Evolutionary conservation across 2,888 invertebrate genomes (phyloP).

Genomic region (Drosophila pseudotakahashii): DNA sequence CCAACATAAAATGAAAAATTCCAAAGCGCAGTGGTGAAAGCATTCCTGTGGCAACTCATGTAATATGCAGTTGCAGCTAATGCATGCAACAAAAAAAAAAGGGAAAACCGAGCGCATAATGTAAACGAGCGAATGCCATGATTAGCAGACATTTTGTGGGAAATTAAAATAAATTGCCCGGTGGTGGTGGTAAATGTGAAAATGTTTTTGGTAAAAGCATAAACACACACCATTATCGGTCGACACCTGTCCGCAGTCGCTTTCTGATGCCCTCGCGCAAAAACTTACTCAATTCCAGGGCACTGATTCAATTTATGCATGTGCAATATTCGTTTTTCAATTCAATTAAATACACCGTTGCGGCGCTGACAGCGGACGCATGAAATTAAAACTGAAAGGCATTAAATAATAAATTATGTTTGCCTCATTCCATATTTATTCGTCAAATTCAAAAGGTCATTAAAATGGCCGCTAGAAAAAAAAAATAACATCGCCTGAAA

Average conservation of each 20-base stretch:
- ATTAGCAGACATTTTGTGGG: conserved; percentile 52
- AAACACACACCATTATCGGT: conserved; percentile 15
- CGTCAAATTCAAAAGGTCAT: conserved; percentile 51
- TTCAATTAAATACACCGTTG: conserved; percentile 56
- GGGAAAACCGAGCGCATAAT: conserved; percentile 34
- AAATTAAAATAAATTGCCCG: conserved; percentile 47
- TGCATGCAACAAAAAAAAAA: conserved; percentile 30
- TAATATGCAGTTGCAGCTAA: conserved; percentile 29
- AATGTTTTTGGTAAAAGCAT: conserved; percentile 16
- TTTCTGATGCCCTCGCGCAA: conserved; percentile 1
- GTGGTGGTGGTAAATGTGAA: conserved; percentile 23
- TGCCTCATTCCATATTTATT: conserved; percentile 29
- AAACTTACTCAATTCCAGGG: conserved; percentile 1
- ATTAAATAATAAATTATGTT: conserved; percentile 48
- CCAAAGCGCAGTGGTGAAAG: conserved; percentile 10
- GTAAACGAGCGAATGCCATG: conserved; percentile 52
- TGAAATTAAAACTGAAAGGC: conserved; percentile 48
- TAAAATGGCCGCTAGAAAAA: conserved; percentile 46
- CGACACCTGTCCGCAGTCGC: conserved; percentile 21
- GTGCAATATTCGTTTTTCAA: conserved; percentile 38
- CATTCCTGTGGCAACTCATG: conserved; percentile 37
- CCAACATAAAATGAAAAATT: conserved; percentile 11
- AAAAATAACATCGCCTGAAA: conserved; percentile 45
- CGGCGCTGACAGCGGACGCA: conserved; percentile 13
- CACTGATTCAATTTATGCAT: conserved; percentile 37